Base-by-base conservation (phyloP, 2,888 invertebrate genomes). In the Odiellus spinosus region DNA sequence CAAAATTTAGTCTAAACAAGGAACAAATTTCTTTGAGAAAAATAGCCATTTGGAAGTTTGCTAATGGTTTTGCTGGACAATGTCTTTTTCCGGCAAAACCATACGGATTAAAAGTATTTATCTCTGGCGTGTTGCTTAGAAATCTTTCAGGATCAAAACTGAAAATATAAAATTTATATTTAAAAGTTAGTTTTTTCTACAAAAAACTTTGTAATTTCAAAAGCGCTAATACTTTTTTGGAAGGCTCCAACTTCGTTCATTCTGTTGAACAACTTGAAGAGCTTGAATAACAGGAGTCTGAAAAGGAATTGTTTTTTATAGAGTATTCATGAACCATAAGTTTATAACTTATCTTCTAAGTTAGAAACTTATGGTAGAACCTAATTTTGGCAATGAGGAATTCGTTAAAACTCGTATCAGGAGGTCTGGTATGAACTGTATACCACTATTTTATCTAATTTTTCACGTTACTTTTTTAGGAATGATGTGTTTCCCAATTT, bases 211-310 rank as follows among this genome's bases (percentile, higher is more conserved):
- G 3, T 17, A 14, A 32, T 4, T 8, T 17, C 19, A 14, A 12
- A 4, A 49, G n/a, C 34, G 14, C 33, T 51, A 58, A 56, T 59
- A 64, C 64, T 57, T 60, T 44, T 58, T 56, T 4, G 66, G 64
- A 3, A 59, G 44, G 2, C 61, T 59, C 60, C 62, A 67, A 8
- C 58, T 44, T 11, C 57, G 55, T 19, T 59, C 59, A 59, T 63
- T 59, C 12, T 60, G 56, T 14, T 59, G 40, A 4, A 58, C 56
- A 3, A 65, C 65, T 11, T 66, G 66, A 11, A 67, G 49, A 18
- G 66, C 65, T 46, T 65, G 64, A 19, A 67, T 59, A 20, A 67
- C 63, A 18, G 67, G 66, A 3, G 66, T 67, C 63, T 43, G 10
- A n/a, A 18, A 34, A 33, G 3, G 14, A 14, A 35, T n/a, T n/a